Conservation (phyloP, 92 coral and sea anemone species). For the Porites divaricata region DNA sequence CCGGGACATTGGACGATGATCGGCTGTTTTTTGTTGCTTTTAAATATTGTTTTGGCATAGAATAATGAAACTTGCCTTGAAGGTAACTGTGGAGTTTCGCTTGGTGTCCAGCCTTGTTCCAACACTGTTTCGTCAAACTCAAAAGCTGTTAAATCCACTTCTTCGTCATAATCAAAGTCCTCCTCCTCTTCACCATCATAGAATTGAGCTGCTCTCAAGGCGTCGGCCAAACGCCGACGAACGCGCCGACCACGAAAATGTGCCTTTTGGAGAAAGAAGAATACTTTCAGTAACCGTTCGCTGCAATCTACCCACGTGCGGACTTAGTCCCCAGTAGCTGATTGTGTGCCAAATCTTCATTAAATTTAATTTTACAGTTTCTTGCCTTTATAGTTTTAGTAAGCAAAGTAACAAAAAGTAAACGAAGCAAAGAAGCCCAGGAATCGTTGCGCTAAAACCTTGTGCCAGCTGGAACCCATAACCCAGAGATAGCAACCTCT, state of each 20-base stretch:
- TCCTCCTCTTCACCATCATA: conserved; percentile 66
- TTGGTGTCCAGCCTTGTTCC: conserved; percentile 91
- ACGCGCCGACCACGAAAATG: conserved; percentile 91
- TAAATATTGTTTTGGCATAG: neutral
- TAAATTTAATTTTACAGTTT: too few species aligned
- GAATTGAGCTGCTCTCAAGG: conserved; percentile 63
- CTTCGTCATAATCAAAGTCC: conserved; percentile 94
- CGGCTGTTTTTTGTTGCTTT: too few species aligned
- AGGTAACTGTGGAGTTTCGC: conserved; percentile 84
- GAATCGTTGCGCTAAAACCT: too few species aligned
- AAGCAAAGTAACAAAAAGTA: too few species aligned
- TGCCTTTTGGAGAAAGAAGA: conserved; percentile 58
- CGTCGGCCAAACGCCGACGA: conserved; percentile 79
- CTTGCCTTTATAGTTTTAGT: too few species aligned
- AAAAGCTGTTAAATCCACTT: conserved; percentile 91
- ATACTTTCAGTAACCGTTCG: neutral
- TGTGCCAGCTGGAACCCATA: too few species aligned
- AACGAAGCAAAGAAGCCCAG: too few species aligned
- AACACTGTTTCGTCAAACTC: conserved; percentile 84
- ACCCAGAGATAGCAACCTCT: too few species aligned
- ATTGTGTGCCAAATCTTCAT: too few species aligned
- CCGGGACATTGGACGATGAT: too few species aligned
- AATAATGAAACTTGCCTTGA: conserved; percentile 64
- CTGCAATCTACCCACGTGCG: too few species aligned
- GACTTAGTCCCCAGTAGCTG: too few species aligned